Evolutionary conservation across 2,113 vertebrate species (phyloP), one percentile per base, ranked within the genome.

Genomic region (Stictonetta naevosa): DNA sequence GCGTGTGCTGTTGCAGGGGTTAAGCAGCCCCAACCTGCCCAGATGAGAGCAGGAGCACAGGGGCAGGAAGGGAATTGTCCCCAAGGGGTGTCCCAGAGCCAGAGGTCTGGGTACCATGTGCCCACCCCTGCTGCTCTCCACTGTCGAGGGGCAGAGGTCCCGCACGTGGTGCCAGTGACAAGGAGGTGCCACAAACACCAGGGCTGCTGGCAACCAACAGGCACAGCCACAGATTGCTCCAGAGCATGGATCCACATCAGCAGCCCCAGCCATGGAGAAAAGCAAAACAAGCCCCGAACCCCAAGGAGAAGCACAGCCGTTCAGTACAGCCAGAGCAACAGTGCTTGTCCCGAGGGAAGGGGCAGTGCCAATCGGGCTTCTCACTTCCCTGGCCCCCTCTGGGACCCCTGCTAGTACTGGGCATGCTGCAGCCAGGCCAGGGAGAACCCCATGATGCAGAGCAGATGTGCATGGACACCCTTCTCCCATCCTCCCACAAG

Each of bases 1-100:
- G 33, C 0, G 0, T 8, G 1, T 0, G 7, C 26, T 25, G 74
- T 31, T 18, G 6, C 0, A 0, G 38, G 63, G 33, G 6, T 34
- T 28, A 5, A 68, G 36, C 6, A 25, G 7, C 22, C n/a, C 34
- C 1, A 1, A 26, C 46, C 62, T 63, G 55, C 62, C 53, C 40
- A 13, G 55, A 4, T 1, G 15, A 81, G n/a, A 69, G 48, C 38
- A 40, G n/a, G 29, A 58, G 38, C 52, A 15, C 33, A 72, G 53
- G 29, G 38, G 26, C 77, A 52, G 31, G 33, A 56, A 34, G 62
- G 31, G 56, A 20, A 20, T 58, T n/a, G 33, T 25, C 28, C 33
- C 29, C 5, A 1, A 1, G 38, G 29, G 29, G 14, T 29, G 25
- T 28, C 52, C 62, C 46, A 2, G 11, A 26, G 33, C 29, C 63